Percentiles rank a stretch among this genome's conserved stretches.
phyloP scores from a whole-genome alignment of 2,797 vertebrate species.

The Lagocephalus sceleratus region DNA sequence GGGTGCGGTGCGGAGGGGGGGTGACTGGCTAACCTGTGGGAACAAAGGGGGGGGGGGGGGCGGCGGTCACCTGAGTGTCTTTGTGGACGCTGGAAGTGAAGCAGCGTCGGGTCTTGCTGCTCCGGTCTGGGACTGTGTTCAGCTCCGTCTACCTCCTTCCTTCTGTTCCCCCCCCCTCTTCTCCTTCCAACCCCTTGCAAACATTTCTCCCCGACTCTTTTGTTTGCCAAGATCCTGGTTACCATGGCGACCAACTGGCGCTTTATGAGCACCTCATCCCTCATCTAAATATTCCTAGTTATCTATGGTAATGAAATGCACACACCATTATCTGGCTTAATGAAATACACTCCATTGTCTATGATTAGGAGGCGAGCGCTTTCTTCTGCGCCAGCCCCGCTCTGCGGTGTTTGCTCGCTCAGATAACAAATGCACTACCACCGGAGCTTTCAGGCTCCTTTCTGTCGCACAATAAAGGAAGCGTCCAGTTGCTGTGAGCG shows the following conservation, averaged over 20 bases:
- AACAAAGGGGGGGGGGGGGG: no score
- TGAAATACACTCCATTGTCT: constrained; percentile 73
- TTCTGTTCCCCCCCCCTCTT: constrained; percentile 22
- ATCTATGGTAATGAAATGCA: constrained; percentile 78
- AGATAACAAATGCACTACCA: constrained; percentile 26
- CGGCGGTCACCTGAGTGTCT: constrained; percentile 47
- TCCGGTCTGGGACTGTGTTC: constrained; percentile 22
- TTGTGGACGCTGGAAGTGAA: constrained; percentile 18
- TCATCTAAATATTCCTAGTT: constrained; percentile 75
- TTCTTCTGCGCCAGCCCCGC: constrained; percentile 27
- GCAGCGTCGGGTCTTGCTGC: constrained; percentile 24
- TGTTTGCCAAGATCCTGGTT: constrained; percentile 72
- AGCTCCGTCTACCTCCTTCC: constrained; percentile 24
- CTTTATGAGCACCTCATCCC: constrained; percentile 72
- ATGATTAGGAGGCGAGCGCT: constrained; percentile 58
- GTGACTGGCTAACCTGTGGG: constrained; percentile 30
- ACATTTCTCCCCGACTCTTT: constrained; percentile 62
- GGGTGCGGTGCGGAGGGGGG: constrained; percentile 27
- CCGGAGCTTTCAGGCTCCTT: constrained; percentile 25
- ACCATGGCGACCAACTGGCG: constrained; percentile 65
- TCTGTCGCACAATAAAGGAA: constrained; percentile 42
- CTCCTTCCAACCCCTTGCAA: constrained; percentile 50
- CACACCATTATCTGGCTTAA: constrained; percentile 74
- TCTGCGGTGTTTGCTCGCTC: constrained; percentile 31
- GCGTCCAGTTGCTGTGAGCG: constrained; percentile 43